phyloP scores from a whole-genome alignment of 2,797 vertebrate genomes.

The Bradypus variegatus region DNA sequence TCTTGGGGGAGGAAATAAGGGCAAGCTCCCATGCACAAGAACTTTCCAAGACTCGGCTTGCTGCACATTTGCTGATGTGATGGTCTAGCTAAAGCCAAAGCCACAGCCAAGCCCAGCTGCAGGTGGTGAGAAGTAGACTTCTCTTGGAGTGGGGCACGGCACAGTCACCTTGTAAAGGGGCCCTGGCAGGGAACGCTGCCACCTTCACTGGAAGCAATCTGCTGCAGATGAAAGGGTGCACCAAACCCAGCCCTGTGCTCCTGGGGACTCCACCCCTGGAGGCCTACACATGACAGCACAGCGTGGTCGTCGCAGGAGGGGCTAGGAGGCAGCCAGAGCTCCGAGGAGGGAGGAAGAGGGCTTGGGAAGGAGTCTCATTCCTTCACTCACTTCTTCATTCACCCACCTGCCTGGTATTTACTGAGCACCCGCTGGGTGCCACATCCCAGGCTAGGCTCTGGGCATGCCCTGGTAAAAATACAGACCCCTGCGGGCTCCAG shows the following conservation, averaged over 20 bases:
- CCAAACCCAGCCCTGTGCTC: neutral
- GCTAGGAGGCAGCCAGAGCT: neutral
- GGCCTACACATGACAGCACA: fast-evolving
- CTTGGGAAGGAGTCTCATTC: neutral
- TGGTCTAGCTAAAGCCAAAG: neutral
- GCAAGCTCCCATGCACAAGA: too few species aligned
- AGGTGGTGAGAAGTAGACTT: neutral
- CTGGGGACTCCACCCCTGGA: neutral
- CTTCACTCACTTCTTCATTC: fast-evolving
- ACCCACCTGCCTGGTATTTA: fast-evolving
- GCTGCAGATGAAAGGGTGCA: neutral
- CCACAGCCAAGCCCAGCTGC: too few species aligned
- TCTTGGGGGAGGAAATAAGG: neutral
- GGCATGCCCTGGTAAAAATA: fast-evolving
- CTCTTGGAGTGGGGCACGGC: neutral
- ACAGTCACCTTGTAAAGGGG: neutral
- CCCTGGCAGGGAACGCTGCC: too few species aligned
- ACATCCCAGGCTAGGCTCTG: neutral
- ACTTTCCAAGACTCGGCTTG: neutral
- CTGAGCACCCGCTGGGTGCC: neutral
- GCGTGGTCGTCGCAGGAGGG: neutral
- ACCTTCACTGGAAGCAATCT: too few species aligned
- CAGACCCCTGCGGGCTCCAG: fast-evolving
- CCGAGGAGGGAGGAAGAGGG: neutral
- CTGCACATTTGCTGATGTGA: neutral